Percentiles rank a stretch among this genome's conserved stretches.
These are phyloP conservation scores for Sceloporus tristichus DNA, from an alignment of 2,113 vertebrate genomes.

Conservation along the genomic window DNA sequence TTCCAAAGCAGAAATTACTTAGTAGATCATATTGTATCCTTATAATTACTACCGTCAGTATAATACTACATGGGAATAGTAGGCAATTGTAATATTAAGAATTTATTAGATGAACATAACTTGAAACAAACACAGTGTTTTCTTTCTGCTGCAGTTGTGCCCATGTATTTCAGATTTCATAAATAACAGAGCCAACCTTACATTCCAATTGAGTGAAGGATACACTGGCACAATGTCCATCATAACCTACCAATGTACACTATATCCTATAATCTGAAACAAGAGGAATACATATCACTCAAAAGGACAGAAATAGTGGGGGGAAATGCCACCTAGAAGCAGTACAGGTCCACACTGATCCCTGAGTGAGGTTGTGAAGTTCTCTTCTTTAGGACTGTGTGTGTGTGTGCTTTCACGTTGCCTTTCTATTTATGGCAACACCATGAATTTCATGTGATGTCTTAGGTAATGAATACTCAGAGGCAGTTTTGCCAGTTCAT, in stretches of 20 bases:
- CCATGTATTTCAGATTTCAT: neutral
- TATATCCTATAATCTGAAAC: too few species aligned
- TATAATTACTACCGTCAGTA: neutral
- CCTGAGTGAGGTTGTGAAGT: neutral
- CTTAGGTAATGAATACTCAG: too few species aligned
- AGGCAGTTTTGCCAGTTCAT: too few species aligned
- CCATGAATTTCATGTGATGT: too few species aligned
- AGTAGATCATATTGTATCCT: too few species aligned
- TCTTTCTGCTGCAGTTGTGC: neutral
- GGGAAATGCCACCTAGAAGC: neutral
- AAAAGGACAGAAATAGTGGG: neutral
- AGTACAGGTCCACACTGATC: neutral
- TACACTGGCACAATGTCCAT: neutral
- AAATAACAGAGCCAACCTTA: neutral
- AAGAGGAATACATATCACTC: neutral
- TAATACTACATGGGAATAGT: neutral
- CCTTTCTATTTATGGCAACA: too few species aligned
- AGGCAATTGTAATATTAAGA: neutral
- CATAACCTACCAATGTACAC: neutral
- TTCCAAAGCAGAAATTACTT: neutral
- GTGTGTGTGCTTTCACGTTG: too few species aligned
- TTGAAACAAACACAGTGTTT: neutral
- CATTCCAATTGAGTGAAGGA: neutral
- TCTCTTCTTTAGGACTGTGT: too few species aligned
- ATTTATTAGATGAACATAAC: neutral